Base-by-base conservation (phyloP, 1,140 invertebrate genomes). In the Zelostemma sp. region DNA sequence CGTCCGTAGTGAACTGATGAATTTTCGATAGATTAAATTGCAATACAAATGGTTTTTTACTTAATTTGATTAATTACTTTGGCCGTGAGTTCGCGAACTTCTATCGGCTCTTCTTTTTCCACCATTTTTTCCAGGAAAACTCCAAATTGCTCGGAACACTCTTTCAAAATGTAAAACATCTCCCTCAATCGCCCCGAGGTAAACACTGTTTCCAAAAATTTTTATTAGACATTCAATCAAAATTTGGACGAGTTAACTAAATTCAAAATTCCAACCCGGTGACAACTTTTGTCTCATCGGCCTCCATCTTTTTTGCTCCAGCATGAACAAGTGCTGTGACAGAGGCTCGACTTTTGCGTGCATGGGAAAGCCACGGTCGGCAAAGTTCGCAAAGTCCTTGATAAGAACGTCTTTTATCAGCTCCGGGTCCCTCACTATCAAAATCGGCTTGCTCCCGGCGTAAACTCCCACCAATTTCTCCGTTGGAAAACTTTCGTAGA, bases 1-100 rank as follows among this genome's bases (percentile, higher is more conserved):
- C 83, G 63, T 90, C 88, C 8, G 85, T 88, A 0, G 86, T 84
- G 15, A 51, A 68, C n/a, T n/a, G n/a, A n/a, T n/a, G n/a, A n/a
- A n/a, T n/a, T n/a, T n/a, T n/a, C n/a, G n/a, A n/a, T n/a, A n/a
- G n/a, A n/a, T n/a, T n/a, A n/a, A n/a, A n/a, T n/a, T n/a, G n/a
- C n/a, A n/a, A n/a, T n/a, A n/a, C n/a, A n/a, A n/a, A n/a, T n/a
- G n/a, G n/a, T n/a, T n/a, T n/a, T n/a, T n/a, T n/a, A n/a, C n/a
- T n/a, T n/a, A n/a, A n/a, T n/a, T n/a, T n/a, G n/a, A n/a, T n/a
- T n/a, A n/a, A n/a, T n/a, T n/a, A n/a, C n/a, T 19, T 64, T 67
- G 81, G 46, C 87, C 72, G 0, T 87, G 31, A 62, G 86, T 82
- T 74, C 87, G 82, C 15, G 87, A 79, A 66, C 61, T 47, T 88